Evolutionary conservation across 2,797 vertebrate species (phyloP), one percentile per base, ranked within the genome.

Genomic region (Halcyon leucocephala): DNA sequence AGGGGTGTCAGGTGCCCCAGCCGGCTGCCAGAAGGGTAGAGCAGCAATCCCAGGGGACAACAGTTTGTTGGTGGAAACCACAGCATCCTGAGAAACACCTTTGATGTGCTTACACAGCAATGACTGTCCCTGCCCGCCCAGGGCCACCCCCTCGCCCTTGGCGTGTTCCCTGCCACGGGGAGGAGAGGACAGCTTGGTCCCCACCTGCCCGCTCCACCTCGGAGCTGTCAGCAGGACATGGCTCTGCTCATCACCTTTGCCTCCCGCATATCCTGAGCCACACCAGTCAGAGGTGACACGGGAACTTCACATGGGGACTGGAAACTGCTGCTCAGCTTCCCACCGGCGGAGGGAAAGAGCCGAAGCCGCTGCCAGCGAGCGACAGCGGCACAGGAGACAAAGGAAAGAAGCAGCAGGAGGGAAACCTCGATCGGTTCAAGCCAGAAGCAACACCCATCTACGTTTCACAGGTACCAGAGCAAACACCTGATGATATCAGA

Each of bases 211-310:
- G 5, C 37, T 19, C 61, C 44, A 9, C 33, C 54, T 41, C 3
- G 1, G 41, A 77, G 65, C 54, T 60, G 26, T 15, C 61, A 3
- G 62, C 1, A 0, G 80, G 57, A 65, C 1, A 1, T 1, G 0
- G 82, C 41, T 26, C 67, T 39, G 72, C 67, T 58, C 69, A 22
- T 20, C 84, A 11, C 73, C 73, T 88, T 15, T 15, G 41, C 44
- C 26, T 66, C 49, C 80, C 3, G 1, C n/a, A 16, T 2, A 29
- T 58, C 84, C 84, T 12, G 66, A 44, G 46, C 41, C 0, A 1
- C 1, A 3, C 33, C 0, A 3, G 78, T 11, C 12, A 0, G 25
- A 37, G 48, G 12, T 6, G 51, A 31, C 61, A 52, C 0, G 0
- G 76, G 35, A 81, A 35, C 44, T 52, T 12, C 29, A 46, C 0